Base-by-base conservation (phyloP, 2,888 invertebrate species). In the Cheilosia pagana region DNA sequence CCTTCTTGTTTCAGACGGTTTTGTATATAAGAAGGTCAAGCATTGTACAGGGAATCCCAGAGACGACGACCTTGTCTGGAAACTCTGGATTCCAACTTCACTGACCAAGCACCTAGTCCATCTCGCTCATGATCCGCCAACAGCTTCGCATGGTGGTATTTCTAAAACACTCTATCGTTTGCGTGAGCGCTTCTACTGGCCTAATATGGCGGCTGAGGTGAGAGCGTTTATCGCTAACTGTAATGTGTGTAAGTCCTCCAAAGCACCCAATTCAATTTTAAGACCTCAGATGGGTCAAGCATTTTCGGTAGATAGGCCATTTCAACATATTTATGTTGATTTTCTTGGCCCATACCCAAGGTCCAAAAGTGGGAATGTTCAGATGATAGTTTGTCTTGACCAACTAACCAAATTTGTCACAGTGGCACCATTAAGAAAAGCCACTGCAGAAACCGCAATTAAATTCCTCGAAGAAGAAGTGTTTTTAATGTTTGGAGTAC, bases 161-260 rank as follows among this genome's bases (percentile, higher is more conserved):
- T 0, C 48, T 1, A 48, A 52, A 3, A 52, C 52, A 6, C 48
- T 48, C 0, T 59, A 41, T 16, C 19, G 39, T 23, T 7, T 59
- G n/a, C 59, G 59, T 23, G 41, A 39, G n/a, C 39, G 23, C 14
- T 59, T 41, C 8, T 57, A 53, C 23, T 57, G 57, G 57, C 55
- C 55, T 14, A 57, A 57, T 53, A 53, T 53, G 52, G 52, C 25
- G 14, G 14, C 52, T 14, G 25, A 23, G 0, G 52, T 53, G 0
- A 53, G 7, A n/a, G n/a, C n/a, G 2, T 55, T 31, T 12, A 55
- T 31, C 23, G 31, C 28, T 10, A 2, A 55, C 10, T 55, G 55
- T 2, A 31, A 19, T 19, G 28, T 16, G 0, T 55, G 55, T 12
- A 55, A 55, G 5, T 10, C 28, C 0, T 16, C 28, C 2, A 31